Evolutionary conservation across 1,140 invertebrate species (phyloP).

Genomic region (Heliconius eleuchia): DNA sequence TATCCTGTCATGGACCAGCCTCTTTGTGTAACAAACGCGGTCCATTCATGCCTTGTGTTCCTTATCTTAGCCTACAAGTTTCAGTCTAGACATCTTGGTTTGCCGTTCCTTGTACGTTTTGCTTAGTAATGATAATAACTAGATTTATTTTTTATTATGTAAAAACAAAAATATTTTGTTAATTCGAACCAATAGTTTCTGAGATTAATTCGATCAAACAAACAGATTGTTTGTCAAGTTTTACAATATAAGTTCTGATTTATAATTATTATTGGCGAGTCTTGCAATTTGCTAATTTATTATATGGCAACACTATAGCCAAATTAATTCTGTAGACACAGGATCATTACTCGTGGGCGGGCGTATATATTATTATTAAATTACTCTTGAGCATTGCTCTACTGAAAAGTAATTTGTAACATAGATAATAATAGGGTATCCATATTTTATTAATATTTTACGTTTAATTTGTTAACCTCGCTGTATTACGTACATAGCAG

Average conservation of each 20-base stretch:
- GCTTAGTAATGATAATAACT: background rate
- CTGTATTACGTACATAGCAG: background rate
- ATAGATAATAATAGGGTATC: background rate
- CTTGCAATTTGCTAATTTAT: background rate
- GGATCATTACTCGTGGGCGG: background rate
- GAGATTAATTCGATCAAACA: no score
- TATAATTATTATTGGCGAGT: background rate
- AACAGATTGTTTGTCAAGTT: no score
- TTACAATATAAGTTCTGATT: no score
- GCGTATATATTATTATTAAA: background rate
- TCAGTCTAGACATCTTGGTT: conserved; percentile 13
- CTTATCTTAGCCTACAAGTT: conserved; percentile 31
- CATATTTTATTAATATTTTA: background rate
- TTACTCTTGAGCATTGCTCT: background rate
- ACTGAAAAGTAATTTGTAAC: background rate
- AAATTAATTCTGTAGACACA: background rate
- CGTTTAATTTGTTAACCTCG: background rate
- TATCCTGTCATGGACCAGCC: conserved; percentile 36
- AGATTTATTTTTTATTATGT: no score
- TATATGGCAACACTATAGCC: background rate
- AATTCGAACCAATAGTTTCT: no score
- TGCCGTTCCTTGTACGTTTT: background rate
- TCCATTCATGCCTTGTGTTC: conserved; percentile 40
- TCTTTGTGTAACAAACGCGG: conserved; percentile 39
- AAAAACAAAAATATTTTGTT: no score